A percentile compares a stretch with the other conserved stretches of the same genome.
phyloP scores from a whole-genome alignment of 2,797 vertebrate genomes.

The Sarcoramphus papa region DNA sequence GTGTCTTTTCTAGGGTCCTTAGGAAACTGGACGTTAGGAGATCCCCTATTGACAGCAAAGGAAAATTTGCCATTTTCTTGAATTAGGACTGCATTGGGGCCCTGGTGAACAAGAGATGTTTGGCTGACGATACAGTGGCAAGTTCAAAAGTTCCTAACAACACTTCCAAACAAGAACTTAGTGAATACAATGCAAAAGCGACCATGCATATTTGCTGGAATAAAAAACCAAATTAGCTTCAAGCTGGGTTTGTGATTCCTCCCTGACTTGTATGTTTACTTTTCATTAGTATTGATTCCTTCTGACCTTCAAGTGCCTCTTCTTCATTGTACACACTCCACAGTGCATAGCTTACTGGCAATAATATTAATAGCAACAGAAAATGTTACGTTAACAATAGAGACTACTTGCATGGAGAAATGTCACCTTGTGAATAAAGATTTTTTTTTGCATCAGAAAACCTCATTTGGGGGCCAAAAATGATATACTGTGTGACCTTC shows the following conservation, averaged over 20 bases:
- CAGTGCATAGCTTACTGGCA: not conserved
- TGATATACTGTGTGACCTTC: not conserved
- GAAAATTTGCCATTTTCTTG: not conserved
- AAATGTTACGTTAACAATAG: not conserved
- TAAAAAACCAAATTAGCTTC: conserved; percentile 43
- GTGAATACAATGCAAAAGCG: conserved; percentile 12
- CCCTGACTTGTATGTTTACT: conserved; percentile 42
- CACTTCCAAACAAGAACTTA: conserved; percentile 44
- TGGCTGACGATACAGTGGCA: not conserved
- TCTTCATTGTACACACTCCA: not conserved
- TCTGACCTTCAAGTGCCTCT: conserved; percentile 34
- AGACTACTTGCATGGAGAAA: not conserved
- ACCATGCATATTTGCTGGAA: conserved; percentile 29
- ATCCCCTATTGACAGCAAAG: not conserved
- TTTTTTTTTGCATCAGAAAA: not conserved
- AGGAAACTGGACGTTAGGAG: not conserved
- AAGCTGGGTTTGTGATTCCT: conserved; percentile 52
- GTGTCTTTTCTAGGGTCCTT: not conserved
- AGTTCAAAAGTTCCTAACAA: conserved; percentile 48
- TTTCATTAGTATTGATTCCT: conserved; percentile 56
- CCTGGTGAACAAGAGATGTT: not conserved
- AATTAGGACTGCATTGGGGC: not conserved
- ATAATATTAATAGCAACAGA: conserved; percentile 10
- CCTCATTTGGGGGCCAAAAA: not conserved
- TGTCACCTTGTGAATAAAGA: not conserved